Conservation (phyloP, 2,113 vertebrate species). For the Halichoerus grypus region DNA sequence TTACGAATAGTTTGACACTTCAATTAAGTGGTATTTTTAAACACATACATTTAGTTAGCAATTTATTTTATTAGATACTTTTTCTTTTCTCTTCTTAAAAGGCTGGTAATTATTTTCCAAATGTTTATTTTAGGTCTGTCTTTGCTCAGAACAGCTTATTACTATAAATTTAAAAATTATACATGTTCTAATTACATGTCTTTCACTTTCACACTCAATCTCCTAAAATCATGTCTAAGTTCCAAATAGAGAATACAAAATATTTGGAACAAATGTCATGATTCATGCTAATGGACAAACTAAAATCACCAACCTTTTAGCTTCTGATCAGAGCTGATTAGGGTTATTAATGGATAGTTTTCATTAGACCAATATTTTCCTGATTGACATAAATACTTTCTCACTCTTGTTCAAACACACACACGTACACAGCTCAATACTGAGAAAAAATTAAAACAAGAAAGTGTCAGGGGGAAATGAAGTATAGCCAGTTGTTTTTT, state of each 20-base stretch:
- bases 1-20: neutral
- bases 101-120: neutral
- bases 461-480: neutral
- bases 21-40: neutral
- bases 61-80: neutral
- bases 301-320: neutral
- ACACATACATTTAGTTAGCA: neutral
- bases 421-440: neutral
- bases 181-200: neutral
- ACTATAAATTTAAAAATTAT: constrained; percentile 31
- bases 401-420: neutral
- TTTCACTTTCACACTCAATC: neutral
- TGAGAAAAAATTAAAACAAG: neutral
- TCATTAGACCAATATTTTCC: neutral
- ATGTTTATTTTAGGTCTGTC: neutral
- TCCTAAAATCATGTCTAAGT: neutral
- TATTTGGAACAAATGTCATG: neutral
- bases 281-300: neutral
- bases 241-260: neutral
- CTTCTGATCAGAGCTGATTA: neutral
- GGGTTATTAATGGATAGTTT: neutral
- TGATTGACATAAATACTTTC: neutral
- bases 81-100: constrained; percentile 3
- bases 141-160: constrained; percentile 25
- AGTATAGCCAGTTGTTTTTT: neutral